Base-by-base conservation (phyloP, 2,797 vertebrate species). In the Holocentrus rufus region DNA sequence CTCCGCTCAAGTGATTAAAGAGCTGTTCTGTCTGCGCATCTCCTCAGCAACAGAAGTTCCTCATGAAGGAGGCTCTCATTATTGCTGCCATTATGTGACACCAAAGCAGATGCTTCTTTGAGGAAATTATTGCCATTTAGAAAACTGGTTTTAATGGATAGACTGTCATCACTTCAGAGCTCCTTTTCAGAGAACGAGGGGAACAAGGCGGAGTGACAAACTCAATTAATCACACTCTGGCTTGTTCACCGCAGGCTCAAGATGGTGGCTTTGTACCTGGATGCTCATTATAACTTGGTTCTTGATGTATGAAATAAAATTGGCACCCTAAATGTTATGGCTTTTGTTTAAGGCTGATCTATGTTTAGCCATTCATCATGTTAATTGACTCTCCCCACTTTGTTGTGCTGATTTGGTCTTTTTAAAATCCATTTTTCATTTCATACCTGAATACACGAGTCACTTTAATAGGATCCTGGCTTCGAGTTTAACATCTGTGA, bases 141-240 rank as follows among this genome's bases (percentile, higher is more conserved):
- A 81, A 85, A 89, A 82, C 65, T 54, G 59, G 69, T 83, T 89
- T 84, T 85, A 87, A 90, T 89, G 84, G 86, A 89, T 85, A 65
- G 77, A 77, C 85, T 87, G 82, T 84, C 88, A 65, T 87, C 80
- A 63, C 85, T 87, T 90, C 80, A 81, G 82, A 86, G 72, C 76
- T 81, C 69, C 75, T 82, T 69, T 80, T 87, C 60, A 63, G 74
- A 85, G 75, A 79, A 83, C 25, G 50, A 81, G 74, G 75, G 78
- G 82, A 87, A 90, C 80, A 80, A 81, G 83, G 81, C 63, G 0
- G 80, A 87, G 79, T 86, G 84, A 90, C 88, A 83, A 88, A 90
- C 74, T 83, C 87, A 80, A 92, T 93, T 90, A 90, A 89, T 92
- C 86, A 87, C 86, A 65, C 44, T 63, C 56, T 69, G 86, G 70